Conservation (phyloP, 1,140 invertebrate species). For the Stenopsyche tienmushanensis region DNA sequence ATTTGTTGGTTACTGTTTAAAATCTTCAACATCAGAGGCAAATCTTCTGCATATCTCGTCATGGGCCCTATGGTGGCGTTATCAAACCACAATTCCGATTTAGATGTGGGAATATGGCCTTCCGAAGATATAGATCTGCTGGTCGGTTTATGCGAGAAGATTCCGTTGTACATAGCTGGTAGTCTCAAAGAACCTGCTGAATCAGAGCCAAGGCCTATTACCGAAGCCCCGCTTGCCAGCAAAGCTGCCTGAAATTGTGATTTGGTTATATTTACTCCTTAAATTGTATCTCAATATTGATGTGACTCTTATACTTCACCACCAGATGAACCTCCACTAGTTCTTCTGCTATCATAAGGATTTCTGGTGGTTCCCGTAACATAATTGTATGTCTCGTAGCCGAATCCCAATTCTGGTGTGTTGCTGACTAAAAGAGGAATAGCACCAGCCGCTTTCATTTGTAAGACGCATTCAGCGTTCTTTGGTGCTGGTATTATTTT, state of each 20-base stretch:
- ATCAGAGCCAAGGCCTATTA: conserved; percentile 81
- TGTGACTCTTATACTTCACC: conserved; percentile 66
- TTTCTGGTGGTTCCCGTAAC: conserved; percentile 87
- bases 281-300: too few species aligned
- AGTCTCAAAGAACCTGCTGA: conserved; percentile 81
- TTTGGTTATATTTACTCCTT: too few species aligned
- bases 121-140: conserved; percentile 54
- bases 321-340: conserved; percentile 74
- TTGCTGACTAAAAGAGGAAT: conserved; percentile 86
- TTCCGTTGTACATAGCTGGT: conserved; percentile 82
- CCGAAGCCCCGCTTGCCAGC: conserved; percentile 69
- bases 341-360: conserved; percentile 79
- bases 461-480: conserved; percentile 70
- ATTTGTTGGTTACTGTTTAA: conserved; percentile 56
- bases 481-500: conserved; percentile 59
- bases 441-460: conserved; percentile 72
- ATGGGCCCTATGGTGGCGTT: conserved; percentile 76
- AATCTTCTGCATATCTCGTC: conserved; percentile 78
- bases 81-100: conserved; percentile 56
- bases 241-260: conserved; percentile 62
- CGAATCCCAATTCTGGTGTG: conserved; percentile 87
- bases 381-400: conserved; percentile 86
- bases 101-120: conserved; percentile 59
- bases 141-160: conserved; percentile 81
- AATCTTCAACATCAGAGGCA: conserved; percentile 70